A percentile compares a stretch with the other conserved stretches of the same genome.
These are phyloP conservation scores for Xestobium rufovillosum DNA, from an alignment of 2,888 invertebrate species.

Conservation along the genomic window DNA sequence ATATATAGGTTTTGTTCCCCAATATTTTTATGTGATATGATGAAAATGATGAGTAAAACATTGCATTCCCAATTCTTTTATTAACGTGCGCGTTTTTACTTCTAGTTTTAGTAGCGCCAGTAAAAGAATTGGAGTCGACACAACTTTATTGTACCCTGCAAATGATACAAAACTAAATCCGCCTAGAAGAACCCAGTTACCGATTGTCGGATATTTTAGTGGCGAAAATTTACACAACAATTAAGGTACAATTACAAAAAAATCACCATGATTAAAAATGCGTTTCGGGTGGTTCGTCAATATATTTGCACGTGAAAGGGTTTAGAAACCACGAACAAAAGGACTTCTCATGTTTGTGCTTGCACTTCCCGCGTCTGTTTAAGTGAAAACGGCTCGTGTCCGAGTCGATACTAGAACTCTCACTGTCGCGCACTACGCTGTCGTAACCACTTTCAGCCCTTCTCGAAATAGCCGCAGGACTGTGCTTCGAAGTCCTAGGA, in stretches of 20 bases:
- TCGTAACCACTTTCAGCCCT: conserved; percentile 88
- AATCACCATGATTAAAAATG: conserved; percentile 44
- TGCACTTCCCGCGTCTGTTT: conserved; percentile 50
- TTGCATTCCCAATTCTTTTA: no score
- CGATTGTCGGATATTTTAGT: no score
- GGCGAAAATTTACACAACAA: no score
- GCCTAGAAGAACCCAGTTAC: no score
- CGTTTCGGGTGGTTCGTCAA: conserved; percentile 50
- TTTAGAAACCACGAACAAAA: conserved; percentile 70
- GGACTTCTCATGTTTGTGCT: conserved; percentile 60
- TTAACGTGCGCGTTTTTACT: no score
- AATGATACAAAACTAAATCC: no score
- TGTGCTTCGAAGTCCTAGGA: conserved; percentile 73
- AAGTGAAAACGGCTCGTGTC: conserved; percentile 47
- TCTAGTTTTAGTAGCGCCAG: no score
- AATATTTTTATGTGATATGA: conserved; percentile 14
- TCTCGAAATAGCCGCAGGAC: conserved; percentile 68
- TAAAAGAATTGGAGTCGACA: no score
- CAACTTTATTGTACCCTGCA: no score
- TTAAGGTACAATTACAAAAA: no score
- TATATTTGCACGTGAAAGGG: conserved; percentile 70
- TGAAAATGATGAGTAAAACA: conserved; percentile 9
- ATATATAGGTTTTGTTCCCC: conserved; percentile 38
- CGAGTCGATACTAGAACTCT: conserved; percentile 81
- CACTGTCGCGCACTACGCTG: conserved; percentile 81